A percentile compares a stretch with the other conserved stretches of the same genome.
Evolutionary conservation across 1,140 invertebrate genomes (phyloP).

Genomic region (Asbolus verrucosus): DNA sequence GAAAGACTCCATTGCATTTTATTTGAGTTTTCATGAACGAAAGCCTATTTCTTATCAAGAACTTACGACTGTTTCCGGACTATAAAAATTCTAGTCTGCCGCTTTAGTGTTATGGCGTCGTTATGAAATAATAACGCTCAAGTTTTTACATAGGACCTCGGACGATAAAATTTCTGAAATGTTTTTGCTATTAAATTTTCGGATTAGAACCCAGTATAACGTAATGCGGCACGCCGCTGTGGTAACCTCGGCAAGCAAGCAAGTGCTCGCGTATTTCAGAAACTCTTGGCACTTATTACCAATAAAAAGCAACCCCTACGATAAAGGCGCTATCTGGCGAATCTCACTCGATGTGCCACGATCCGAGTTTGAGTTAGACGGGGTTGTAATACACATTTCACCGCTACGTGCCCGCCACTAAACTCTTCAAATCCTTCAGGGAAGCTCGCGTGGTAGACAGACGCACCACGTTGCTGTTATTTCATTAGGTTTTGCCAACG

Average conservation of each 20-base stretch:
- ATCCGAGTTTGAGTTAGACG: slow-evolving; percentile 45
- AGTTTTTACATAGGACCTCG: not conserved
- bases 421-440: slow-evolving; percentile 37
- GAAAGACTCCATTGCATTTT: not conserved
- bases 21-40: slow-evolving; percentile 1
- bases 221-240: slow-evolving; percentile 23
- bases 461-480: not conserved
- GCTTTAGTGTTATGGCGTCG: slow-evolving; percentile 10
- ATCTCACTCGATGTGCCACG: slow-evolving; percentile 45
- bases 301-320: slow-evolving; percentile 49
- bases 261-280: slow-evolving; percentile 47
- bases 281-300: slow-evolving; percentile 42
- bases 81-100: slow-evolving; percentile 12
- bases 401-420: slow-evolving; percentile 41
- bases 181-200: slow-evolving; percentile 24
- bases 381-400: slow-evolving; percentile 48
- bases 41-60: slow-evolving; percentile 16
- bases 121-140: slow-evolving; percentile 34
- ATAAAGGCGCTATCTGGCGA: slow-evolving; percentile 51
- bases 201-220: slow-evolving; percentile 6
- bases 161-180: slow-evolving; percentile 23
- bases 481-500: not conserved
- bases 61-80: slow-evolving; percentile 13
- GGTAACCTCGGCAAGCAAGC: slow-evolving; percentile 30
- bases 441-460: slow-evolving; percentile 3